Percentiles rank a stretch among this genome's conserved stretches.
These are phyloP conservation scores for Diuraphis noxia DNA, from an alignment of 1,140 invertebrate genomes.

Conservation along the genomic window DNA sequence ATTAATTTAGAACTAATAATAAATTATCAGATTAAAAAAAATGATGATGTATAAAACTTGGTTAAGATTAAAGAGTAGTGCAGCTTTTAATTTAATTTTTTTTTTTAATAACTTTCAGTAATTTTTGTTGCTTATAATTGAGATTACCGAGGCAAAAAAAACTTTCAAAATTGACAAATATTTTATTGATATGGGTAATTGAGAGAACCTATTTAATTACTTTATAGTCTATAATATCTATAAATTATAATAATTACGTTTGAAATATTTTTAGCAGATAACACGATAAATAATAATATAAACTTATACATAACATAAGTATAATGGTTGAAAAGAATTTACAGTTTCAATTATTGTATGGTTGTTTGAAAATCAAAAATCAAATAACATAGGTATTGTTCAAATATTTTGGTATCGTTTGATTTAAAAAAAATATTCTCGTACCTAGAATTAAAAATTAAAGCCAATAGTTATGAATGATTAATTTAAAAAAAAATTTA, in stretches of 20 bases:
- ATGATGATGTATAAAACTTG: background rate
- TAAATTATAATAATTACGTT: too few species aligned
- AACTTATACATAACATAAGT: background rate
- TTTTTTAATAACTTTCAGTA: background rate
- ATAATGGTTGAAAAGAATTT: background rate
- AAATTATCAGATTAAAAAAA: too few species aligned
- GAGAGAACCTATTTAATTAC: background rate
- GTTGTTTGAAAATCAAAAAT: background rate
- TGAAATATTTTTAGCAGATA: background rate
- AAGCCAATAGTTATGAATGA: background rate
- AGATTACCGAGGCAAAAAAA: background rate
- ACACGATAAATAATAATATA: background rate
- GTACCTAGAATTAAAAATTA: too few species aligned
- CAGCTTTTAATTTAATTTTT: background rate
- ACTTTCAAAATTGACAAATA: background rate
- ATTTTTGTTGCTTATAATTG: background rate
- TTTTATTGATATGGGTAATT: background rate
- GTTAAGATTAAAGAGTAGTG: background rate
- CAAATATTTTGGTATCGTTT: background rate
- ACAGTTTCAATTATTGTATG: background rate
- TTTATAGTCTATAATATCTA: too few species aligned
- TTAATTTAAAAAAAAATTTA: background rate
- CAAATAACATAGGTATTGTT: background rate
- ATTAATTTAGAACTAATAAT: too few species aligned
- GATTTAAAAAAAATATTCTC: too few species aligned